Conservation (phyloP, 2,888 invertebrate genomes). For the Octodonta nipae region DNA sequence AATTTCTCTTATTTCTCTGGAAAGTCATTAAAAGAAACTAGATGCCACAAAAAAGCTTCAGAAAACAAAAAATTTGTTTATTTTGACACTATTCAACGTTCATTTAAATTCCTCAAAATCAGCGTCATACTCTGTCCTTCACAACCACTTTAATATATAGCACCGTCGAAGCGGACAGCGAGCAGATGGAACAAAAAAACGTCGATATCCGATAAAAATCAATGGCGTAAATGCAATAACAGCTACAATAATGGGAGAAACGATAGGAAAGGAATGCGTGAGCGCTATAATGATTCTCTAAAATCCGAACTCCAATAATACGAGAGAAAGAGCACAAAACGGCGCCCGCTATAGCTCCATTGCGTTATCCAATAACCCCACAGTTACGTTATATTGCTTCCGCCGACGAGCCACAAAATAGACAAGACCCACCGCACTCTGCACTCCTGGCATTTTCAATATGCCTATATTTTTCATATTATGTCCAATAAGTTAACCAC, state of each 20-base stretch:
- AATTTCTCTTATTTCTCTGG: no score
- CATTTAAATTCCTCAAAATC: no score
- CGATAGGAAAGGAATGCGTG: constrained; percentile 22
- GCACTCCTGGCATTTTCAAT: constrained; percentile 30
- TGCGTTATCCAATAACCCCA: constrained; percentile 12
- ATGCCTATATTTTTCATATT: constrained; percentile 31
- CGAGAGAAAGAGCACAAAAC: no score
- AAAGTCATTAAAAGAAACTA: no score
- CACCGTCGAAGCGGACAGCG: no score
- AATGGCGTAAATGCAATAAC: constrained; percentile 6
- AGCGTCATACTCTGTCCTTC: no score
- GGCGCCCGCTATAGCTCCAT: constrained; percentile 14
- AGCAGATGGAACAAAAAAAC: no score
- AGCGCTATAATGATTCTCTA: constrained; percentile 31
- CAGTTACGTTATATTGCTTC: constrained; percentile 24
- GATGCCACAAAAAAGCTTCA: no score
- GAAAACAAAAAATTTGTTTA: no score
- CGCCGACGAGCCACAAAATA: constrained; percentile 20
- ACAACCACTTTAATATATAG: no score
- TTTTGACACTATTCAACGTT: no score
- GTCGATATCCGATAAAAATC: constrained; percentile 1
- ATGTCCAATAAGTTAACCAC: constrained; percentile 5
- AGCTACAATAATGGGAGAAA: constrained; percentile 11
- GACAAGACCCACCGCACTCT: no score
- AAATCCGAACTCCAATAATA: constrained; percentile 30